phyloP scores from a whole-genome alignment of 2,113 vertebrate genomes.

The Spizaetus ornatus region DNA sequence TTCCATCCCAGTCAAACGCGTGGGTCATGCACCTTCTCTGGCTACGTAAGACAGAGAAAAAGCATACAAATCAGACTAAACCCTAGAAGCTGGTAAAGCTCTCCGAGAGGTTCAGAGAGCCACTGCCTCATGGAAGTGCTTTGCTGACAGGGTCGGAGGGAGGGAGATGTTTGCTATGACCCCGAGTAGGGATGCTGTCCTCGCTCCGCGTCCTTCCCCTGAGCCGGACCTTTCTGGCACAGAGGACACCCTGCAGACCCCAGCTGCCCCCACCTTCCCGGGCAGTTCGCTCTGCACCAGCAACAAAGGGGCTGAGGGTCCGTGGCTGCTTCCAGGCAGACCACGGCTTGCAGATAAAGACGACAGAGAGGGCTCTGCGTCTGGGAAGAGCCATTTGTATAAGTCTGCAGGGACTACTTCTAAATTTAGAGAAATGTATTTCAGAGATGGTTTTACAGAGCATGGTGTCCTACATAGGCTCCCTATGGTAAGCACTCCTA shows the following conservation, averaged over 20 bases:
- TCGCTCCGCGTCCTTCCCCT: fast-evolving
- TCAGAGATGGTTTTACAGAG: neutral
- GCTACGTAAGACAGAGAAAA: neutral
- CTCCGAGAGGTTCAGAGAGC: neutral
- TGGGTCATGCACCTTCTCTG: neutral
- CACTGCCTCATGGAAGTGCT: neutral
- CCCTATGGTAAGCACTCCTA: neutral
- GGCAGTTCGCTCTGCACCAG: neutral
- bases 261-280: neutral
- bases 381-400: neutral
- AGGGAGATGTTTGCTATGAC: neutral
- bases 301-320: neutral
- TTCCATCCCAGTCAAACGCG: neutral
- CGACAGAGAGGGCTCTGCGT: neutral
- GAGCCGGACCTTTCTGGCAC: neutral
- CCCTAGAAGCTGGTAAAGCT: neutral
- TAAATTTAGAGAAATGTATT: neutral
- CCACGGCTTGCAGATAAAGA: neutral
- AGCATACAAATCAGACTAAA: neutral
- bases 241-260: neutral
- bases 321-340: neutral
- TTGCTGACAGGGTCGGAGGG: neutral
- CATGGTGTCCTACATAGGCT: neutral
- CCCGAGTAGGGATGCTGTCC: neutral
- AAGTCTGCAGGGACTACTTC: neutral